Percentiles rank a stretch among this genome's conserved stretches.
Conservation (phyloP, 2,888 invertebrate species). For the Dorcus hopei region DNA sequence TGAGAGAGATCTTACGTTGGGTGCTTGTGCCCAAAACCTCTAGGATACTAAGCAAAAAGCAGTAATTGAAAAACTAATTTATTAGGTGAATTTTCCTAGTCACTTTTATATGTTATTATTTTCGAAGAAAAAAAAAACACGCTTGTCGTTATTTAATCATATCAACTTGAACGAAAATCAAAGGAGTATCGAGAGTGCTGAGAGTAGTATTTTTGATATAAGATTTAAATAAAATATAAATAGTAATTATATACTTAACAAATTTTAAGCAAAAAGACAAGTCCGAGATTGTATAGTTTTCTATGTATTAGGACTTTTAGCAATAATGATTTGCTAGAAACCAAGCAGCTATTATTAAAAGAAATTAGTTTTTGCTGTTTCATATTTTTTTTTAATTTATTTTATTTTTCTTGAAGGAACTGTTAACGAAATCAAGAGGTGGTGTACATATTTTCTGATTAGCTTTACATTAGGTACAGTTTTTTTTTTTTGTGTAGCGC, state of each 20-base stretch:
- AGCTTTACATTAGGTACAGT: constrained; percentile 12
- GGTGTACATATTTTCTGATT: constrained; percentile 14
- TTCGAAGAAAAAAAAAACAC: constrained; percentile 13
- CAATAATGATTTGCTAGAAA: too few relatives aligned
- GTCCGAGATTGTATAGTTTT: background rate
- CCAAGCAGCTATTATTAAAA: too few relatives aligned
- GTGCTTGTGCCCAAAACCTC: background rate
- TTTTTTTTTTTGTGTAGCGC: constrained; percentile 8
- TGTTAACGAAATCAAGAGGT: constrained; percentile 3
- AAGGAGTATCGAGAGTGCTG: constrained; percentile 1
- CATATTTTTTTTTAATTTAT: background rate
- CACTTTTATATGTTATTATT: constrained; percentile 21
- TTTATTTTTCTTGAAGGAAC: background rate
- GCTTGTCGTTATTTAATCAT: constrained; percentile 14
- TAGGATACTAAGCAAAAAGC: constrained; percentile 4
- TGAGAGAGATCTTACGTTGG: background rate
- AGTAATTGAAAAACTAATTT: constrained; percentile 14
- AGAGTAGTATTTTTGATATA: constrained; percentile 17
- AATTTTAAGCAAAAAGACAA: background rate
- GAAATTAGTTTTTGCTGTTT: too few relatives aligned
- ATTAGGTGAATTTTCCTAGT: constrained; percentile 26
- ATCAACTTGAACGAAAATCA: constrained; percentile 1
- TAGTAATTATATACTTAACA: background rate
- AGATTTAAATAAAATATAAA: constrained; percentile 1
- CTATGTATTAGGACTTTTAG: background rate